Percentiles rank a stretch among this genome's conserved stretches.
These are phyloP conservation scores for Pachycephala philippinensis DNA, from an alignment of 2,113 vertebrate genomes.

Conservation along the genomic window DNA sequence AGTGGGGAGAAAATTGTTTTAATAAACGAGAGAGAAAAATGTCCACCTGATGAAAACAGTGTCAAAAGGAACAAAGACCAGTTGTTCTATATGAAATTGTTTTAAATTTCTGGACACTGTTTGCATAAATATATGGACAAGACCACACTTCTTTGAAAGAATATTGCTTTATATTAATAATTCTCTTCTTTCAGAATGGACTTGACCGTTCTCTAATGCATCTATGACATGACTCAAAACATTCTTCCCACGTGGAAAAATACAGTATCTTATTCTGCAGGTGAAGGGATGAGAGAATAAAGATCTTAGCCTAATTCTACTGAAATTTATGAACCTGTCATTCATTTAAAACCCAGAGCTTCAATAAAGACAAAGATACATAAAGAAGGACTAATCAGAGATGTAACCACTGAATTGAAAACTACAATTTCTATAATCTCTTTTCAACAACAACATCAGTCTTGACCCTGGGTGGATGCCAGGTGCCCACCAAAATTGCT, in stretches of 20 bases:
- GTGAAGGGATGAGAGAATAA: background rate
- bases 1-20: fast-evolving
- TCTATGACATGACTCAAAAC: background rate
- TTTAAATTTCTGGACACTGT: background rate
- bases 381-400: background rate
- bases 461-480: background rate
- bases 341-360: background rate
- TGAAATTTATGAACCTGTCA: background rate
- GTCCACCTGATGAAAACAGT: background rate
- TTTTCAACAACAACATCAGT: background rate
- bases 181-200: background rate
- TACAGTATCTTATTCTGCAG: background rate
- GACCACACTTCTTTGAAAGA: background rate
- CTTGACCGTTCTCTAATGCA: background rate
- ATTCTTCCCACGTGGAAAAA: background rate
- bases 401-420: background rate
- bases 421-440: background rate
- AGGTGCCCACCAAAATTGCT: background rate
- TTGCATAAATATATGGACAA: background rate
- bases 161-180: background rate
- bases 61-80: background rate
- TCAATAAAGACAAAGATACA: background rate
- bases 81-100: background rate
- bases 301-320: background rate
- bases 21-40: background rate